Percentiles rank a stretch among this genome's conserved stretches.
Conservation (phyloP, 2,113 vertebrate species). For the Pseudolaguvia tuberculata region DNA sequence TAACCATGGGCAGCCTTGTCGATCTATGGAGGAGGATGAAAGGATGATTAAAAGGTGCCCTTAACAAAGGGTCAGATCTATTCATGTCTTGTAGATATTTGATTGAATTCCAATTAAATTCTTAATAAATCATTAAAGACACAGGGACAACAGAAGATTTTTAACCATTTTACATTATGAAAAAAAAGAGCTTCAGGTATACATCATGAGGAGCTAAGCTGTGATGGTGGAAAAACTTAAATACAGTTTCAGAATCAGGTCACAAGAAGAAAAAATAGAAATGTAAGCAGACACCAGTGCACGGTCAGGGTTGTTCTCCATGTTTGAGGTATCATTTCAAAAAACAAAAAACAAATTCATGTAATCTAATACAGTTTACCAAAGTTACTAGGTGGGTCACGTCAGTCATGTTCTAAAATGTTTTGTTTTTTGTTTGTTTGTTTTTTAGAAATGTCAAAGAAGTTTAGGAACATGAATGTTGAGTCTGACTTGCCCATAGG, state of each 20-base stretch:
- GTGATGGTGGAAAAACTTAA: neutral
- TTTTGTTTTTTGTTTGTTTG: too few species aligned
- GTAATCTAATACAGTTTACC: slow-evolving; percentile 1
- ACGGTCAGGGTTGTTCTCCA: slow-evolving; percentile 17
- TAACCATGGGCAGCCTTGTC: slow-evolving; percentile 21
- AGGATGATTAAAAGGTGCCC: slow-evolving; percentile 33
- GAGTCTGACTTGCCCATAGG: too few species aligned
- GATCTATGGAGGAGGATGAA: slow-evolving; percentile 30
- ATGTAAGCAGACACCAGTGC: slow-evolving; percentile 17
- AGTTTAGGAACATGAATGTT: too few species aligned
- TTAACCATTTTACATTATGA: neutral
- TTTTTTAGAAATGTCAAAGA: too few species aligned
- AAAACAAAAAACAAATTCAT: slow-evolving; percentile 14
- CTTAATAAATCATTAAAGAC: neutral
- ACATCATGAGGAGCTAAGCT: neutral
- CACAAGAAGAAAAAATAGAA: neutral
- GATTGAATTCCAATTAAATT: slow-evolving; percentile 32
- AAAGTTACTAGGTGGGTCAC: neutral
- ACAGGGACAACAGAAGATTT: slow-evolving; percentile 43
- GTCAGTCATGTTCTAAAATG: too few species aligned
- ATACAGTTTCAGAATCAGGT: neutral
- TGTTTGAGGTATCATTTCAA: slow-evolving; percentile 5
- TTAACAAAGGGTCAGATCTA: slow-evolving; percentile 24
- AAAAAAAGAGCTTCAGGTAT: neutral
- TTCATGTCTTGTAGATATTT: slow-evolving; percentile 2